phyloP scores from a whole-genome alignment of 2,797 vertebrate species.

The Cyclopterus lumpus region DNA sequence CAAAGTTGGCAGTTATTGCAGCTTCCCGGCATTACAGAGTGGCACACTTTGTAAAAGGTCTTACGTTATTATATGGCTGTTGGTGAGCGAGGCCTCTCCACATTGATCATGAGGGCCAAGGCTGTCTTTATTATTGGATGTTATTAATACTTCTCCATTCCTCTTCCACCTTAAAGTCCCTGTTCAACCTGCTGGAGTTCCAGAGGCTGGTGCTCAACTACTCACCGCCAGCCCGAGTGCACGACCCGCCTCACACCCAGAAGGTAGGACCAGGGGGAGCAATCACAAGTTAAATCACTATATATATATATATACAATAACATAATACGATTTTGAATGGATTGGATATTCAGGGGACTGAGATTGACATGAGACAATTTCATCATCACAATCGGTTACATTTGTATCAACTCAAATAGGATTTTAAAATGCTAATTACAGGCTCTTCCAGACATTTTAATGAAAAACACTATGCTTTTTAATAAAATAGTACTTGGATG shows the following conservation, averaged over 20 bases:
- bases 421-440: not conserved
- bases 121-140: not conserved
- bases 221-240: conserved; percentile 89
- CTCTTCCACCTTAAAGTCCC: conserved; percentile 83
- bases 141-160: conserved; percentile 4
- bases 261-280: conserved; percentile 83
- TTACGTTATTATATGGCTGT: not conserved
- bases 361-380: not conserved
- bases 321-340: too few species aligned
- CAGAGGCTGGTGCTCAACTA: conserved; percentile 97
- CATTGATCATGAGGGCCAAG: not conserved
- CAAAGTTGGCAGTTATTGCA: not conserved
- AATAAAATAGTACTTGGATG: too few species aligned
- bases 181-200: conserved; percentile 98
- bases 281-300: not conserved
- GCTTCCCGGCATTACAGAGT: not conserved
- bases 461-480: too few species aligned
- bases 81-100: not conserved
- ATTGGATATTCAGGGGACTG: not conserved
- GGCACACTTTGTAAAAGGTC: not conserved
- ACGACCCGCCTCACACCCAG: conserved; percentile 95
- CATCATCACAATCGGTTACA: not conserved
- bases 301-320: too few species aligned
- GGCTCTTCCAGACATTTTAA: too few species aligned
- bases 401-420: not conserved